Evolutionary conservation across 2,888 invertebrate genomes (phyloP).

Genomic region (Drosophila nr. medialis): DNA sequence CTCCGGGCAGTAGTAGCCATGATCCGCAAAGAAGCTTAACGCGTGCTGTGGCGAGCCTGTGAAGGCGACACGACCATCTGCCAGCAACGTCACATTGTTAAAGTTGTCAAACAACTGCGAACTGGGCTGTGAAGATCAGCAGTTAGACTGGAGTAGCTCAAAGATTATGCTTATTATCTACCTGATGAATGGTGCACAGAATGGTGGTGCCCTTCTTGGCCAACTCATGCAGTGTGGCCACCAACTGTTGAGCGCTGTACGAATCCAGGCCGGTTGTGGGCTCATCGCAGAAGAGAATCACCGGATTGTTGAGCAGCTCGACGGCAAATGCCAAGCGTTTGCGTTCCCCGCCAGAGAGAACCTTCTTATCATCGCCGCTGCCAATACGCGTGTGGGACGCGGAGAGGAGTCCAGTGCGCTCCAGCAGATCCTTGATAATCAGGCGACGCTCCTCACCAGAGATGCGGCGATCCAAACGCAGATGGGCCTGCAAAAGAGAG

Average conservation of each 20-base stretch:
- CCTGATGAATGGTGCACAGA: slow-evolving; percentile 93
- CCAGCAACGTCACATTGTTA: slow-evolving; percentile 91
- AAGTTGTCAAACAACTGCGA: slow-evolving; percentile 94
- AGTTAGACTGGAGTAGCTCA: background rate
- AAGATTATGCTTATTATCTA: background rate
- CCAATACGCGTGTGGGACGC: slow-evolving; percentile 93
- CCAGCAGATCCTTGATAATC: slow-evolving; percentile 89
- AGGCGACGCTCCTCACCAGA: slow-evolving; percentile 87
- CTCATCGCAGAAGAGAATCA: slow-evolving; percentile 97
- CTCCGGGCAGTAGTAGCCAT: slow-evolving; percentile 90
- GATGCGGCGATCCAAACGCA: slow-evolving; percentile 91
- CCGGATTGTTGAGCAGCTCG: slow-evolving; percentile 95
- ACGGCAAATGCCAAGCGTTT: slow-evolving; percentile 97
- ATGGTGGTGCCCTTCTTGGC: slow-evolving; percentile 93
- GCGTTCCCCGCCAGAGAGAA: slow-evolving; percentile 96
- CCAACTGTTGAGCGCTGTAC: slow-evolving; percentile 94
- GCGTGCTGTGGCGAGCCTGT: slow-evolving; percentile 90
- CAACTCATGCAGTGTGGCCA: slow-evolving; percentile 89
- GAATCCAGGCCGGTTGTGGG: slow-evolving; percentile 98
- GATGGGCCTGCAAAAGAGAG: slow-evolving; percentile 87
- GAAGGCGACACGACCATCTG: slow-evolving; percentile 94
- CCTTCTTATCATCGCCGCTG: slow-evolving; percentile 89
- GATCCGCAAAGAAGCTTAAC: slow-evolving; percentile 90
- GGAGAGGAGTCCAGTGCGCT: slow-evolving; percentile 89
- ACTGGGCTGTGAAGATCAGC: slow-evolving; percentile 88